phyloP scores from a whole-genome alignment of 2,113 vertebrate genomes.

The Oryzias celebensis region DNA sequence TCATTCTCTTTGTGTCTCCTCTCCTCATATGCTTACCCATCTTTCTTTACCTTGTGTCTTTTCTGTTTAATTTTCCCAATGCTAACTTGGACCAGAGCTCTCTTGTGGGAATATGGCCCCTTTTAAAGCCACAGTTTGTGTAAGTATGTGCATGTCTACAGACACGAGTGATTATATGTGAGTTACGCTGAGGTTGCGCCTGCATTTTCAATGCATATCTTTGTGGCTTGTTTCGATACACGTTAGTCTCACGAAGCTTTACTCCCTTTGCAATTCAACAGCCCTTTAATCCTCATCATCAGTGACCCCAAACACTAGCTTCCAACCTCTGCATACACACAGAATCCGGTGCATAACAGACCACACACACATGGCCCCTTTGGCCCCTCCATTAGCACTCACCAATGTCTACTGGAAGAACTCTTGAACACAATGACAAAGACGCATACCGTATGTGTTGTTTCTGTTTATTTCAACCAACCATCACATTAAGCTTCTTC shows the following conservation, averaged over 20 bases:
- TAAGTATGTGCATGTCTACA: constrained; percentile 51
- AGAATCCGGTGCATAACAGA: constrained; percentile 37
- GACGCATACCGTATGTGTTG: constrained; percentile 27
- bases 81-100: constrained; percentile 56
- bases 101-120: constrained; percentile 49
- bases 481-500: constrained; percentile 47
- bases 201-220: constrained; percentile 41
- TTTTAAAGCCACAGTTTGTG: constrained; percentile 53
- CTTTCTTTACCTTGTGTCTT: constrained; percentile 52
- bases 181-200: constrained; percentile 49
- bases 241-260: constrained; percentile 64
- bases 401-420: constrained; percentile 36
- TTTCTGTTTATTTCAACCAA: constrained; percentile 54
- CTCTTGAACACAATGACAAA: constrained; percentile 41
- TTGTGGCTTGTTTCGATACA: constrained; percentile 52
- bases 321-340: constrained; percentile 49
- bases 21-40: constrained; percentile 33
- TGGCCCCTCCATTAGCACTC: constrained; percentile 46
- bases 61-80: constrained; percentile 48
- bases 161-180: constrained; percentile 62
- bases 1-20: not conserved
- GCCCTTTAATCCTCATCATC: constrained; percentile 74
- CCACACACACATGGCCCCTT: constrained; percentile 36
- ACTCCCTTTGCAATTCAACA: constrained; percentile 54
- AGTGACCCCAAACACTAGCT: constrained; percentile 64